Base-by-base conservation (phyloP, 2,888 invertebrate genomes). In the Chrysolina americana region DNA sequence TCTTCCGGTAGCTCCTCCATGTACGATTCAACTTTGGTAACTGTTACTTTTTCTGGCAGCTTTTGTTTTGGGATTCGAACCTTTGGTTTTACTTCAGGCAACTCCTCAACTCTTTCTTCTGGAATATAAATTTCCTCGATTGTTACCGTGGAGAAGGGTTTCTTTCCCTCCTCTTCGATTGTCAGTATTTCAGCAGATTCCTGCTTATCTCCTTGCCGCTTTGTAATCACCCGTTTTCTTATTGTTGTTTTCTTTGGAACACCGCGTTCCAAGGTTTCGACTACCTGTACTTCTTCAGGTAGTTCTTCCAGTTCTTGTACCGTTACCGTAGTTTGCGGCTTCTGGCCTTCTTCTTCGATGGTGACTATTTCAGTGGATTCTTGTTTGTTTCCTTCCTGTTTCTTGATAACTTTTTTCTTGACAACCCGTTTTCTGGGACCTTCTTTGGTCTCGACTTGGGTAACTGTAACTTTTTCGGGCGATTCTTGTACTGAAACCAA, bases 211-310 rank as follows among this genome's bases (percentile, higher is more conserved):
- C 85, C 77, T 87, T 85, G 70, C 81, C 78, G 78, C 48, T 88
- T 89, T 73, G 88, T 89, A 1, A 89, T 86, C 65, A 88, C 87
- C 1, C 88, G 86, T 76, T 87, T 89, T 64, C 78, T 82, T 50
- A 78, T 73, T 10, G 36, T 68, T 17, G 53, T 36, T 68, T 53
- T 68, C 50, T 28, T 68, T 0, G 68, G 53, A 11, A 76, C 83
- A 73, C 50, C 84, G 44, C 82, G 81, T 1, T 87, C 83, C 1
- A 41, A 11, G 56, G 81, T 80, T 75, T 82, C 82, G 1, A 75
- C 78, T 65, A 83, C 80, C 65, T 83, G 77, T 74, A 83, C 77
- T 75, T 82, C 79, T 63, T 80, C 79, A 17, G 83, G 83, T 71
- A 81, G 66, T 76, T 85, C 83, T 77, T 83, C 84, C 83, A 81